Evolutionary conservation across 2,797 vertebrate species (phyloP).

Genomic region (Gouania willdenowi): DNA sequence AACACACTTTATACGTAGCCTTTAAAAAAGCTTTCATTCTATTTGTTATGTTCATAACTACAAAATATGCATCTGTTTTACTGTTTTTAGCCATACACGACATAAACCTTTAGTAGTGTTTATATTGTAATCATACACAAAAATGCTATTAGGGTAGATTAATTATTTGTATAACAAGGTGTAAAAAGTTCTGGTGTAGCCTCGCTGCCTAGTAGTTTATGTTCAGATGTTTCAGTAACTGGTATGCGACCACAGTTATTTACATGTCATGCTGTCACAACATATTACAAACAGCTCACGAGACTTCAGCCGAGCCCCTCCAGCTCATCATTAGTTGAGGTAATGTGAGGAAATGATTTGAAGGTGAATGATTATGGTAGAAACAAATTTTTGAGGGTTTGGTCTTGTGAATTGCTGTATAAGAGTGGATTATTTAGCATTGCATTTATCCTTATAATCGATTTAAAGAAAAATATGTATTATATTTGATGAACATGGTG

Average conservation of each 20-base stretch:
- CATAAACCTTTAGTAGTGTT: too few species aligned
- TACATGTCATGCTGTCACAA: slow-evolving; percentile 31
- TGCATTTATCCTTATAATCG: slow-evolving; percentile 14
- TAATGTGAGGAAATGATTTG: slow-evolving; percentile 27
- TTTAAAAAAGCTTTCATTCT: too few species aligned
- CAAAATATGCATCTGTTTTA: too few species aligned
- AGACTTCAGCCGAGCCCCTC: slow-evolving; percentile 15
- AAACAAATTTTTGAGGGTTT: slow-evolving; percentile 27
- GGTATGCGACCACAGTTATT: slow-evolving; percentile 58
- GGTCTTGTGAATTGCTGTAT: slow-evolving; percentile 12
- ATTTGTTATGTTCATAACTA: too few species aligned
- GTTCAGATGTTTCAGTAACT: slow-evolving; percentile 47
- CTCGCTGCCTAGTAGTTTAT: slow-evolving; percentile 26
- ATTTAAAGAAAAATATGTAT: slow-evolving; percentile 22
- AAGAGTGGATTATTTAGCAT: slow-evolving; percentile 35
- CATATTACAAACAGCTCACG: slow-evolving; percentile 40
- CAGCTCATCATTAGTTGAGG: slow-evolving; percentile 16
- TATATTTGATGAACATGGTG: background rate
- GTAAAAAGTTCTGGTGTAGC: slow-evolving; percentile 46
- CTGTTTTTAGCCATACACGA: too few species aligned
- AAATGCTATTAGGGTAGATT: slow-evolving; percentile 40
- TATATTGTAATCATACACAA: slow-evolving; percentile 23
- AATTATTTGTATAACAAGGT: slow-evolving; percentile 36
- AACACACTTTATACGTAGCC: too few species aligned
- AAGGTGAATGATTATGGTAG: slow-evolving; percentile 29